Base-by-base conservation (phyloP, 2,113 vertebrate genomes). In the Heterotilapia buettikoferi region DNA sequence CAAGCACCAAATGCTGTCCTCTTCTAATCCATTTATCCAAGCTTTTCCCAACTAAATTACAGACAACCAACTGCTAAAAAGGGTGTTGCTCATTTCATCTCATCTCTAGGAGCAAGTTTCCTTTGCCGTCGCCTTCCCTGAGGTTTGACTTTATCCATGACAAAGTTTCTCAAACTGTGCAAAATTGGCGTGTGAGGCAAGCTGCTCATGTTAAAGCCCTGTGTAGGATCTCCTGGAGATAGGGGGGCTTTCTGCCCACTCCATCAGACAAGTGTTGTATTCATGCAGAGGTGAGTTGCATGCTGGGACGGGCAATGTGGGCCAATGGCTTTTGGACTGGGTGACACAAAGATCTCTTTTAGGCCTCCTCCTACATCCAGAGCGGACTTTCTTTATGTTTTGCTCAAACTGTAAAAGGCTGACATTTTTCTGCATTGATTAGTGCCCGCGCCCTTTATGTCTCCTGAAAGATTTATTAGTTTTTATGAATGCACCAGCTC, bases 281-380 rank as follows among this genome's bases (percentile, higher is more conserved):
- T 97, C 96, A 97, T 95, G 82, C 91, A 87, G 95, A 94, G 93
- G 93, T 95, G 94, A 95, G 95, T 86, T 96, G 96, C 96, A 96
- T 96, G 95, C 96, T 96, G 96, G 96, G 96, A 96, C 68, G 18
- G 93, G 86, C 85, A 90, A 92, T 92, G 93, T 89, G 85, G 92
- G 87, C 94, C 94, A 96, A 91, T 95, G 93, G 93, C 94, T 95
- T 95, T 87, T 92, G 90, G 94, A 94, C 92, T 53, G 89, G 54
- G 87, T 80, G 91, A 94, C 90, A 97, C 96, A 97, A 97, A 97
- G 97, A 94, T 94, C 94, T 91, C 96, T 95, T 97, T 96, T 96
- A 94, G 91, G 93, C 89, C 78, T 47, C 94, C 93, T 95, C 96
- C 97, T 94, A 97, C 96, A 89, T 86, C 90, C 94, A 89, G 83